These are phyloP conservation scores for Natator depressus DNA, from an alignment of 2,113 vertebrate genomes.

Conservation along the genomic window DNA sequence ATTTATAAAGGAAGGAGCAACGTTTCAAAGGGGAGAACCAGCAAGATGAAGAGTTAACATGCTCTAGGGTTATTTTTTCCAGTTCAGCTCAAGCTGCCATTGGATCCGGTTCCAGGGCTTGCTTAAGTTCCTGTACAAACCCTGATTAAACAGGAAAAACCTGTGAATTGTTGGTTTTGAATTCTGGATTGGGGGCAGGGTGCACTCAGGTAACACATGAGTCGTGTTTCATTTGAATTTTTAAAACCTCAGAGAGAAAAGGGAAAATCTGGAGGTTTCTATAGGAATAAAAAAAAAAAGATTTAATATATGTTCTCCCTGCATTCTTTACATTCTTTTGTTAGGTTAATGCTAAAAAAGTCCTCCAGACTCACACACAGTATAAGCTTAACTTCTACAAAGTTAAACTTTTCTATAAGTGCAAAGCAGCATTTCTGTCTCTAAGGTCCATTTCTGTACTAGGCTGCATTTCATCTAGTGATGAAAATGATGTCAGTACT, in stretches of 20 bases:
- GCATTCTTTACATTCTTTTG: constrained; percentile 30
- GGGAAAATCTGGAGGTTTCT: background rate
- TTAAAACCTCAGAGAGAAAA: constrained; percentile 1
- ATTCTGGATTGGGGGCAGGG: background rate
- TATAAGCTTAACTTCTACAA: background rate
- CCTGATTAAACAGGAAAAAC: constrained; percentile 68
- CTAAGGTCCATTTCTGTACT: background rate
- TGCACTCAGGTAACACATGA: background rate
- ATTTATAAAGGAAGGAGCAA: background rate
- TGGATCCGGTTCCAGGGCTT: constrained; percentile 53
- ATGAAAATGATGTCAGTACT: background rate
- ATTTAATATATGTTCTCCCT: constrained; percentile 27
- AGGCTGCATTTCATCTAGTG: fast-evolving
- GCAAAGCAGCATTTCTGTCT: background rate
- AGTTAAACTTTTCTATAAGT: background rate
- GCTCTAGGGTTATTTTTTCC: background rate
- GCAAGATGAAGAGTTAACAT: constrained; percentile 3
- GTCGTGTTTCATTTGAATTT: background rate
- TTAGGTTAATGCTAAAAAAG: background rate
- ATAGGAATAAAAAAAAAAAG: background rate
- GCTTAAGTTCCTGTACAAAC: constrained; percentile 41
- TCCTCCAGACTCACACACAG: background rate
- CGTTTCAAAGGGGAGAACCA: background rate
- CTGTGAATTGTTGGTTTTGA: constrained; percentile 44
- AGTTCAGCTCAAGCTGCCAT: constrained; percentile 12